Evolutionary conservation across 2,888 invertebrate species (phyloP), one percentile per base, ranked within the genome.

Genomic region (Eupithecia dodoneata): DNA sequence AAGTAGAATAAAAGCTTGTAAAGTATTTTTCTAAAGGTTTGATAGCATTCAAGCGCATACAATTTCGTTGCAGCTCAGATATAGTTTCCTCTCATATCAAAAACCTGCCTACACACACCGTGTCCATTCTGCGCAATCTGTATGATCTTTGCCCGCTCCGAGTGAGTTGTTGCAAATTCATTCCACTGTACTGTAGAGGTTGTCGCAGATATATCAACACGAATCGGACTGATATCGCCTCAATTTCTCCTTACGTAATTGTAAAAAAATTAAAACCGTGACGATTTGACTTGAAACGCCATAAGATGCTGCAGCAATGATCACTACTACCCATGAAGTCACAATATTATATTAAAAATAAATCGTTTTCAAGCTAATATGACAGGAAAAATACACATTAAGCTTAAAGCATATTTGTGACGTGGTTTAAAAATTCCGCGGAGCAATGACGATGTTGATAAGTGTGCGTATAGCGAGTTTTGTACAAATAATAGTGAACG

Each of bases 151-250:
- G 79, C 78, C 63, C 49, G 66, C 63, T 69, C 74, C 72, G 67
- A 77, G 49, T 78, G 77, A 81, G 80, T 80, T 80, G 82, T 79
- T 80, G 80, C 82, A 79, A 82, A 82, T 79, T 82, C 81, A 82
- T 82, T 80, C 80, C 81, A 69, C 75, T 76, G 79, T 30, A 63
- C 75, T 76, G 79, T 30, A 63, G 30, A 3, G 63, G 18, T 63
- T 63, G 4, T 30, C 18, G 63, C 63, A 63, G 10, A 63, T 10
- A 30, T 63, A 63, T 59, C 18, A 10, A 63, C 63, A 63, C 63
- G 63, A 63, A 18, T 59, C 9, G 55, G 18, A 1, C 7, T 59
- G n/a, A 3, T 3, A 59, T 59, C 55, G 55, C 3, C n/a, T 9
- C 7, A 18, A 30, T 1, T 30, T 30, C 30, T 30, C 30, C 30